Conservation (phyloP, 2,113 vertebrate species). For the Merops nubicus region DNA sequence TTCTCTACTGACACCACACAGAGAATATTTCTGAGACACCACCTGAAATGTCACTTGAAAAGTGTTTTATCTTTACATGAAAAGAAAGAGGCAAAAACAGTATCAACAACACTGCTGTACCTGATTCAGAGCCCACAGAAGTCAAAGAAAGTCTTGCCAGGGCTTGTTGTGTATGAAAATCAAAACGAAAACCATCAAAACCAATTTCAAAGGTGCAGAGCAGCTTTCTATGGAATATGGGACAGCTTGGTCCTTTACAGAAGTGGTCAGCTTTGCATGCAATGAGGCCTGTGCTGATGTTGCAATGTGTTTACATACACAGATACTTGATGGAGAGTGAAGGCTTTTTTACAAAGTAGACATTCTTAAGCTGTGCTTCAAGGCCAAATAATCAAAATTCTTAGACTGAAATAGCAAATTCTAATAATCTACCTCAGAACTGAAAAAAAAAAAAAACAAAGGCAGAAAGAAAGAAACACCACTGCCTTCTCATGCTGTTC, state of each 20-base stretch:
- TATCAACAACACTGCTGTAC: background rate
- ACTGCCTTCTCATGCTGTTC: background rate
- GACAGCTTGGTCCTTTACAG: background rate
- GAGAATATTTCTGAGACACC: constrained; percentile 17
- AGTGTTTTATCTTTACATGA: background rate
- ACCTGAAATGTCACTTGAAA: background rate
- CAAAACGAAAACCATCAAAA: too few relatives aligned
- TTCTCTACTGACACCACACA: background rate
- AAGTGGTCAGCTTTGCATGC: background rate
- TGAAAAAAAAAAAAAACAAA: background rate
- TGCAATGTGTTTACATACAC: background rate
- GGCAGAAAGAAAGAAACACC: background rate
- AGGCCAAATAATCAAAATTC: background rate
- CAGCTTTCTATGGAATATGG: background rate
- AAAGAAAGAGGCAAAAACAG: background rate
- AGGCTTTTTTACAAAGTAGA: background rate
- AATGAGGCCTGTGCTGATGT: background rate
- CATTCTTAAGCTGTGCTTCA: background rate
- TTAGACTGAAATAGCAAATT: background rate
- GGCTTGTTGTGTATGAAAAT: background rate
- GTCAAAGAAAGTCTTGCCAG: background rate
- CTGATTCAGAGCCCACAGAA: background rate
- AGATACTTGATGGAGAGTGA: background rate
- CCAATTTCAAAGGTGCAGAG: background rate
- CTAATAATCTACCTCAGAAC: background rate